These are phyloP conservation scores for Leucopternis melanops DNA, from an alignment of 2,113 vertebrate species.

Conservation along the genomic window DNA sequence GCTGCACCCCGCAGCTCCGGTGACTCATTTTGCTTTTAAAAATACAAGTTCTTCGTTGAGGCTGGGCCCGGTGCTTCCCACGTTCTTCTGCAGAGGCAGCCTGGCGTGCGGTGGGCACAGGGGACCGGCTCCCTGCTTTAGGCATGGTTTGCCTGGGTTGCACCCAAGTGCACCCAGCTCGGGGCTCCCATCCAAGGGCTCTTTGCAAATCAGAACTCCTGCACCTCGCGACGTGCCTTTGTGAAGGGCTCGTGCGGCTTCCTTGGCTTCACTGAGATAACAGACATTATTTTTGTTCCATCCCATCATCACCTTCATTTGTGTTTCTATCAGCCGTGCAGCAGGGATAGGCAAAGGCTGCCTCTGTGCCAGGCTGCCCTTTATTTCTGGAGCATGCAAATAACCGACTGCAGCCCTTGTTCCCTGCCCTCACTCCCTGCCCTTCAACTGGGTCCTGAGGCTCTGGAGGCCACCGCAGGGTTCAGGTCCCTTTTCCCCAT, in stretches of 20 bases:
- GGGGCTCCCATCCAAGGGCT: neutral
- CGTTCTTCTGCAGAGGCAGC: neutral
- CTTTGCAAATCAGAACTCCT: neutral
- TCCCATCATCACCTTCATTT: neutral
- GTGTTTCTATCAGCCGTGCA: neutral
- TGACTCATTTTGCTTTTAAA: neutral
- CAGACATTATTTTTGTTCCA: neutral
- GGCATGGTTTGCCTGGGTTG: rapidly evolving
- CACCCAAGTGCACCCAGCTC: neutral
- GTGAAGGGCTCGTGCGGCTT: neutral
- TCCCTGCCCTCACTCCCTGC: neutral
- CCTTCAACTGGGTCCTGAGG: neutral
- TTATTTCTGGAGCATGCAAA: neutral
- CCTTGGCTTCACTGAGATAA: neutral
- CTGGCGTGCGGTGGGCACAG: rapidly evolving
- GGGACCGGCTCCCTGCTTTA: neutral
- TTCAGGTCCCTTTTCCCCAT: neutral
- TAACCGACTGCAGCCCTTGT: neutral
- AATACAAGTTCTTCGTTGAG: neutral
- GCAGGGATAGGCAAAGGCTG: neutral
- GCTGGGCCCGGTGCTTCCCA: neutral
- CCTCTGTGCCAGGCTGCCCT: neutral
- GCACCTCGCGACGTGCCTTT: rapidly evolving
- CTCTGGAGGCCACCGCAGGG: neutral
- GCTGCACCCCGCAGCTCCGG: neutral